A percentile compares a stretch with the other conserved stretches of the same genome.
These are phyloP conservation scores for Microcebus tavaratra DNA, from an alignment of 2,113 vertebrate species.

Conservation along the genomic window DNA sequence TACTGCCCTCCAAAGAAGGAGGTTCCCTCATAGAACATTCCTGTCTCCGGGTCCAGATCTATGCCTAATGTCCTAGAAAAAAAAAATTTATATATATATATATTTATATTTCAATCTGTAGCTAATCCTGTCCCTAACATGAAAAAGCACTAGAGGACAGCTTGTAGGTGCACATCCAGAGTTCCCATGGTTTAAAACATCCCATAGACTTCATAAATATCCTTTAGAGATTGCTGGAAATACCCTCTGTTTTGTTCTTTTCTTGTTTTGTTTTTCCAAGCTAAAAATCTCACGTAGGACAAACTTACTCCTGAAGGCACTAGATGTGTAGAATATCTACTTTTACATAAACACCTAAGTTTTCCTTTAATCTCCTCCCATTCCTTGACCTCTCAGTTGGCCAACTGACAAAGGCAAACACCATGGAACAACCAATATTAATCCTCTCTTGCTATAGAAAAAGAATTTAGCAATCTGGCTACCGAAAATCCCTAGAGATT, in stretches of 20 bases:
- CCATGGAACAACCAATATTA: accelerated
- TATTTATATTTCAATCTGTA: neutral
- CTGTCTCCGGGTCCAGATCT: neutral
- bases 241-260: neutral
- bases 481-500: neutral
- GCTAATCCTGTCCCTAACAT: neutral
- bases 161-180: neutral
- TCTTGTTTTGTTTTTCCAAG: neutral
- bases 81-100: too few relatives aligned
- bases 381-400: neutral
- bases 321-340: neutral
- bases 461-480: neutral
- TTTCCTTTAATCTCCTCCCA: neutral
- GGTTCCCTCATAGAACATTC: too few relatives aligned
- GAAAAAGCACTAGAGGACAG: neutral
- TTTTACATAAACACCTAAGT: neutral
- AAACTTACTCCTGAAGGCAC: neutral
- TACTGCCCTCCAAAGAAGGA: neutral
- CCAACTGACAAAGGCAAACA: neutral
- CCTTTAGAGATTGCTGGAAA: neutral
- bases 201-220: neutral
- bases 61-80: neutral
- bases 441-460: neutral
- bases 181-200: neutral
- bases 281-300: neutral